Percentiles rank a stretch among this genome's conserved stretches.
These are phyloP conservation scores for Xanthorhoe spadicearia DNA, from an alignment of 2,888 invertebrate species.

Conservation along the genomic window DNA sequence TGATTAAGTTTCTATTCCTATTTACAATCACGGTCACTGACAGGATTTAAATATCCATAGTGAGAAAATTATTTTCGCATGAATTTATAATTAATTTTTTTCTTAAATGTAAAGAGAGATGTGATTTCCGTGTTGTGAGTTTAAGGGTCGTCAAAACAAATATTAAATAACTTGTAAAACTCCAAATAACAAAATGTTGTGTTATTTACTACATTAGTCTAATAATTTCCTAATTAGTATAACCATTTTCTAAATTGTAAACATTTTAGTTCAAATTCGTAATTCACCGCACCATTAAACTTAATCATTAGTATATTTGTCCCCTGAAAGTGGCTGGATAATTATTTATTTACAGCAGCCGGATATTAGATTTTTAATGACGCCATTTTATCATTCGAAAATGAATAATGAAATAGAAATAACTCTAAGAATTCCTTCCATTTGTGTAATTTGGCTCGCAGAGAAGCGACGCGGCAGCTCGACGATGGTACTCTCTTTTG, in stretches of 20 bases:
- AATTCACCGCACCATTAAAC: slow-evolving; percentile 43
- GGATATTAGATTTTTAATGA: slow-evolving; percentile 64
- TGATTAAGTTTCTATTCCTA: slow-evolving; percentile 53
- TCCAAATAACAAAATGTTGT: background rate
- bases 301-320: slow-evolving; percentile 47
- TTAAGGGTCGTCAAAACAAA: background rate
- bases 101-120: background rate
- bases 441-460: slow-evolving; percentile 15
- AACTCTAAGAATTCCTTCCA: slow-evolving; percentile 18
- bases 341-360: slow-evolving; percentile 49
- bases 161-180: background rate
- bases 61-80: background rate
- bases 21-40: background rate
- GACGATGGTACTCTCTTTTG: slow-evolving; percentile 32
- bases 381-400: slow-evolving; percentile 40
- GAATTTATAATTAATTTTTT: background rate
- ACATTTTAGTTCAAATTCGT: slow-evolving; percentile 15
- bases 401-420: slow-evolving; percentile 20
- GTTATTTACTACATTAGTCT: background rate
- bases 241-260: slow-evolving; percentile 3
- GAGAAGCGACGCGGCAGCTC: slow-evolving; percentile 5
- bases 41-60: background rate
- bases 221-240: slow-evolving; percentile 1
- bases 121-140: background rate
- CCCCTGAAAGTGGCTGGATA: slow-evolving; percentile 40